Conservation (phyloP, 2,113 vertebrate genomes). For the Odobenus rosmarus region DNA sequence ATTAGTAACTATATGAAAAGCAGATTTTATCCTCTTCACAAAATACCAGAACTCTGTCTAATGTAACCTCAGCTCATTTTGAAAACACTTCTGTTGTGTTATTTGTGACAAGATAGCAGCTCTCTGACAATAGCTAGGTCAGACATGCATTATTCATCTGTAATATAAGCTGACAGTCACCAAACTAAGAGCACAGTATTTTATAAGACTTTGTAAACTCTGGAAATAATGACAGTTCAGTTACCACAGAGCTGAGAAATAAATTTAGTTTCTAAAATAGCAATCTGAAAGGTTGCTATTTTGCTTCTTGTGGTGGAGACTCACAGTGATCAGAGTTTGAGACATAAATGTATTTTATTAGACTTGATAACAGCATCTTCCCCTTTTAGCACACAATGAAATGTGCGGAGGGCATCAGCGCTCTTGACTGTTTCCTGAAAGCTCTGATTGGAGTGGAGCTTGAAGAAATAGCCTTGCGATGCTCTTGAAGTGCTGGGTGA, state of each 20-base stretch:
- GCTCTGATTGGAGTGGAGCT: background rate
- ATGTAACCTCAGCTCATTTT: background rate
- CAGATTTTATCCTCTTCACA: background rate
- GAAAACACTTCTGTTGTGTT: background rate
- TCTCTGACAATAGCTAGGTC: background rate
- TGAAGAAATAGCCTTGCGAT: background rate
- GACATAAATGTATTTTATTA: constrained; percentile 35
- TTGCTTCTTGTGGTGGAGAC: background rate
- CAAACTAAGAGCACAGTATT: background rate
- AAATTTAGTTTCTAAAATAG: background rate
- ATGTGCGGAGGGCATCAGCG: background rate
- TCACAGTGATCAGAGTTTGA: background rate
- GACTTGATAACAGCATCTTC: background rate
- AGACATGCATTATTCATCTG: background rate
- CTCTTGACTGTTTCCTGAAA: constrained; percentile 14
- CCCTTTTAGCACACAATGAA: background rate
- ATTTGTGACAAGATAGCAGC: constrained; percentile 47
- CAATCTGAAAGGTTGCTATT: background rate
- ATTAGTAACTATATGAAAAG: background rate
- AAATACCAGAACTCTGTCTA: background rate
- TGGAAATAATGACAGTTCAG: background rate
- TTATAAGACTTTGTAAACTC: constrained; percentile 15
- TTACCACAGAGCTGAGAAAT: constrained; percentile 11
- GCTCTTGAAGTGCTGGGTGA: background rate
- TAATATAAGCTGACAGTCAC: background rate